Evolutionary conservation across 2,113 vertebrate species (phyloP).

Genomic region (Amia ocellicauda): DNA sequence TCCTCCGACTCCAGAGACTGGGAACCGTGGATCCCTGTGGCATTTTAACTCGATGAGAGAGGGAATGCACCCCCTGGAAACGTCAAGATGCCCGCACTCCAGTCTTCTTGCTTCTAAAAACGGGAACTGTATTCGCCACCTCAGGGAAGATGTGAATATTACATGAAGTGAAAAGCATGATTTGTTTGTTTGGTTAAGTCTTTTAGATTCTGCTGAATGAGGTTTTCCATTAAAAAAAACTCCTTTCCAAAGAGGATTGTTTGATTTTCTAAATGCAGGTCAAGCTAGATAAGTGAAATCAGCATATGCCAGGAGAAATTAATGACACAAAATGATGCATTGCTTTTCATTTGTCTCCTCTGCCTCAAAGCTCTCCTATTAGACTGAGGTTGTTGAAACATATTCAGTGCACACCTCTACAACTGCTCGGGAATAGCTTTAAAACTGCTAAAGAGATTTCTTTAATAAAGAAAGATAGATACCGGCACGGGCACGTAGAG

Average conservation of each 20-base stretch:
- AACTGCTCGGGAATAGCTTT: not conserved
- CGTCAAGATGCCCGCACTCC: slow-evolving; percentile 10
- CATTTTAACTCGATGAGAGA: slow-evolving; percentile 21
- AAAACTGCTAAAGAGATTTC: slow-evolving; percentile 45
- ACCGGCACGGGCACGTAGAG: slow-evolving; percentile 53
- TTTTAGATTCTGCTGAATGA: not conserved
- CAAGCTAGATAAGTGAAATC: slow-evolving; percentile 61
- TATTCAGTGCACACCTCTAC: not conserved
- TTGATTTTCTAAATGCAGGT: slow-evolving; percentile 33
- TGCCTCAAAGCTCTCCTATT: not conserved
- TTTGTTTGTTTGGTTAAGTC: too few species aligned
- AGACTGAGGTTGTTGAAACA: not conserved
- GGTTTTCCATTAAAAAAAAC: not conserved
- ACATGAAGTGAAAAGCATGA: not conserved
- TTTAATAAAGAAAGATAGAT: slow-evolving; percentile 60
- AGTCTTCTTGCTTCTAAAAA: not conserved
- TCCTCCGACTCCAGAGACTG: not conserved
- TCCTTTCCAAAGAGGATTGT: not conserved
- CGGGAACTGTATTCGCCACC: not conserved
- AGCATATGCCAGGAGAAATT: slow-evolving; percentile 62
- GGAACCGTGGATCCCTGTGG: slow-evolving; percentile 3
- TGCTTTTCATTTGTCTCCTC: slow-evolving; percentile 5
- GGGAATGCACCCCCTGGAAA: slow-evolving; percentile 16
- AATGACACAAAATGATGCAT: slow-evolving; percentile 57
- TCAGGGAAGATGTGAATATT: not conserved